phyloP scores from a whole-genome alignment of 2,113 vertebrate genomes.

The Nycticorax nycticorax region DNA sequence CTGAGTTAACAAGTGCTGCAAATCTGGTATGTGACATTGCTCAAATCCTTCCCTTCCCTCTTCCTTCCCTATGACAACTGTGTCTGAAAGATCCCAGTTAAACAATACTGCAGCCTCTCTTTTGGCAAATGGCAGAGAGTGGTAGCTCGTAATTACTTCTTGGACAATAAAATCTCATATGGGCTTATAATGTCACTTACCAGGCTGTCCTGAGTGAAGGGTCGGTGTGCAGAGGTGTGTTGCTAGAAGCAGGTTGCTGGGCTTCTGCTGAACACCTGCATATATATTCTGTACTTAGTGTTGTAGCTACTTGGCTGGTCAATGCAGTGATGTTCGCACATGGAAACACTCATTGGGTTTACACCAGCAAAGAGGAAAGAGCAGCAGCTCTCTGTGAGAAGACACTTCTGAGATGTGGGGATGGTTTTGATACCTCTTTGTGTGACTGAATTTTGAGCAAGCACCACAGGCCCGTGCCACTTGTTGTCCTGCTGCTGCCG shows the following conservation, averaged over 20 bases:
- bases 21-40: background rate
- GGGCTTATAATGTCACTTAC: background rate
- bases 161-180: accelerated
- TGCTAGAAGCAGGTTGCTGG: background rate
- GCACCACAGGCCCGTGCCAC: background rate
- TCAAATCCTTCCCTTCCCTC: background rate
- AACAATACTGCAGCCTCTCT: background rate
- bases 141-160: background rate
- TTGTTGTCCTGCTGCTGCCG: background rate
- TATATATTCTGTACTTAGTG: background rate
- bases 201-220: background rate
- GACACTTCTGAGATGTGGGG: background rate
- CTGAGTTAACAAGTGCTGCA: background rate
- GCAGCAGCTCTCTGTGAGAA: background rate
- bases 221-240: accelerated
- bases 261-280: background rate
- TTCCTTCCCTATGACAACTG: background rate
- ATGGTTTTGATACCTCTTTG: background rate
- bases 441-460: background rate
- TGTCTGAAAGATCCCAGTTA: background rate
- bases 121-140: background rate
- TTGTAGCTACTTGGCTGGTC: background rate
- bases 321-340: accelerated
- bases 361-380: background rate
- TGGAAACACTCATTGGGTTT: background rate